Base-by-base conservation (phyloP, 2,888 invertebrate species). In the Thereva unica region DNA sequence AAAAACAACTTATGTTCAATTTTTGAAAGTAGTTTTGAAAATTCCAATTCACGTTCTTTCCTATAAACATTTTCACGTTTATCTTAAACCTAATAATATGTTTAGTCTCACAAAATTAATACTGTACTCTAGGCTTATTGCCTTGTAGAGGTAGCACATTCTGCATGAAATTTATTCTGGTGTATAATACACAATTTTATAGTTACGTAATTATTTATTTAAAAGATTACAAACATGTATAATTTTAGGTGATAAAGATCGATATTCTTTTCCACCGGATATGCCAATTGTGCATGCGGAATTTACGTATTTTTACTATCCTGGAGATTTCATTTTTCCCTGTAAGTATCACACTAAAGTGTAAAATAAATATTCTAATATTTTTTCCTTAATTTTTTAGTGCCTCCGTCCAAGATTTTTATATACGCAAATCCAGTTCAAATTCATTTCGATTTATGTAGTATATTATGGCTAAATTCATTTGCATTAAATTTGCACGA, bases 271-370 rank as follows among this genome's bases (percentile, higher is more conserved):
- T 71, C 97, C 97, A 1, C 90, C 91, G 7, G 95, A 96, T 77
- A 90, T 94, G 73, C 92, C 94, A 12, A 87, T 96, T 38, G 78
- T 98, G n/a, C 97, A 98, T 80, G 91, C 96, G 0, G 98, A 99
- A 78, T 91, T 96, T 72, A 95, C 95, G 0, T 93, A 94, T 78
- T 98, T 95, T 81, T 98, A 97, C 78, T 97, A 97, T 78, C 96
- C 97, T 0, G 93, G 92, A 52, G 93, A 94, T 76, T 87, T 90
- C 67, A 89, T 90, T 74, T 94, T 93, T 83, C 94, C 95, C 75
- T 83, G 94, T 94, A 84, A 85, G 87, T 75, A 49, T 7, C 12
- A 34, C 3, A 12, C 12, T 23, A 23, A 23, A 23, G 23, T 35
- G 53, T 50, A n/a, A 37, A 4, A 4, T 34, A n/a, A 47, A 68